A percentile compares a stretch with the other conserved stretches of the same genome.
phyloP scores from a whole-genome alignment of 2,888 invertebrate species.

The Hoplodrina blanda region DNA sequence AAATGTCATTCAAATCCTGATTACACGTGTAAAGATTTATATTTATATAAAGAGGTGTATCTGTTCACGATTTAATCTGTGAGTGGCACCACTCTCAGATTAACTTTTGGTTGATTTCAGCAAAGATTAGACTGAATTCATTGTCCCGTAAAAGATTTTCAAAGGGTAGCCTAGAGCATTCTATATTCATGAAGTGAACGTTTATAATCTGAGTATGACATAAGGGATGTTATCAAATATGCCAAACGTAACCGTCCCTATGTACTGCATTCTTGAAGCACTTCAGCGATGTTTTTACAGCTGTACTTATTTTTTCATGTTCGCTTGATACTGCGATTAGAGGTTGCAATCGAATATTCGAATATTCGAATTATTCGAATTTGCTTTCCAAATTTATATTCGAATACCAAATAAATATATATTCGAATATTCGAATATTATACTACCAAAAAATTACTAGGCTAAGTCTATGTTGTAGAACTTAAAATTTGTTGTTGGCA shows the following conservation, averaged over 20 bases:
- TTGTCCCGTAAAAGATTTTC: background rate
- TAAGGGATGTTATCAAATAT: background rate
- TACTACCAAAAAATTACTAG: too few species aligned
- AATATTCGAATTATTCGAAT: too few species aligned
- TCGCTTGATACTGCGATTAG: constrained; percentile 8
- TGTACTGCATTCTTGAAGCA: background rate
- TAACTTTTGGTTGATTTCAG: background rate
- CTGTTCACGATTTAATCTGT: background rate
- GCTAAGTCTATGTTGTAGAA: too few species aligned
- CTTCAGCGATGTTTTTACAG: constrained; percentile 5
- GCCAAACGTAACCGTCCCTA: background rate
- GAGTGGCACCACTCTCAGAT: background rate
- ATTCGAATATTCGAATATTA: too few species aligned
- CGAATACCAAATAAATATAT: too few species aligned
- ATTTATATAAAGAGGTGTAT: too few species aligned
- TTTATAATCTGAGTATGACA: background rate
- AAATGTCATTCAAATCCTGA: too few species aligned
- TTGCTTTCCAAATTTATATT: too few species aligned
- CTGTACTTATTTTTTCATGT: constrained; percentile 17
- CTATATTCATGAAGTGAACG: background rate
- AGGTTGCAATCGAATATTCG: too few species aligned
- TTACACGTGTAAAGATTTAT: too few species aligned
- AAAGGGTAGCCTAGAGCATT: background rate
- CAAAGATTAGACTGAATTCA: background rate
- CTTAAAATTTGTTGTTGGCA: too few species aligned